Conservation (phyloP, 2,797 vertebrate genomes). For the Rhabdomys pumilio region DNA sequence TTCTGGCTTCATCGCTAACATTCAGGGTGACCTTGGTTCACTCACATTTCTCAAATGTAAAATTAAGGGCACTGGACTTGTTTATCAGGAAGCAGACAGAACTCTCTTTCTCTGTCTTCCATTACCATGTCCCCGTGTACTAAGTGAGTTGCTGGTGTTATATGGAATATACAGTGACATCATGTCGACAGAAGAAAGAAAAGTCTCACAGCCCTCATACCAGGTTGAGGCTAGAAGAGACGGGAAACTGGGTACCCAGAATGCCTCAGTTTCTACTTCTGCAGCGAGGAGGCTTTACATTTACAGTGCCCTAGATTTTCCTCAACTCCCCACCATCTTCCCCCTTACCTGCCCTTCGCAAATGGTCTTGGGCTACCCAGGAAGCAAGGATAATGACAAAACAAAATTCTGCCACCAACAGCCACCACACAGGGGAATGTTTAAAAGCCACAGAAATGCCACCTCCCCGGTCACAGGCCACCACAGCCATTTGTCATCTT, state of each 20-base stretch:
- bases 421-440: slow-evolving; percentile 45
- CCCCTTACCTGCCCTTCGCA: slow-evolving; percentile 71
- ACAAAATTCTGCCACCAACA: slow-evolving; percentile 44
- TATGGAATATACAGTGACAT: neutral
- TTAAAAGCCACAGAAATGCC: slow-evolving; percentile 80
- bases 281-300: neutral
- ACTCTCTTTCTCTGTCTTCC: neutral
- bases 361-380: slow-evolving; percentile 10
- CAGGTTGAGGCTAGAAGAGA: neutral
- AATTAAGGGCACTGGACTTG: neutral
- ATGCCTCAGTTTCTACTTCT: slow-evolving; percentile 68
- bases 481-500: slow-evolving; percentile 77
- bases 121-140: neutral
- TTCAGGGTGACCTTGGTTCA: neutral
- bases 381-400: slow-evolving; percentile 45
- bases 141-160: neutral
- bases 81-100: neutral
- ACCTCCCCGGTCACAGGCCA: slow-evolving; percentile 41
- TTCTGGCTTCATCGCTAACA: neutral
- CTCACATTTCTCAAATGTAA: neutral
- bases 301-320: neutral
- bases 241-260: neutral
- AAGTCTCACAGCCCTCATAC: neutral
- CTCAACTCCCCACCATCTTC: neutral
- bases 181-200: neutral